A percentile compares a stretch with the other conserved stretches of the same genome.
These are phyloP conservation scores for Lathamus discolor DNA, from an alignment of 2,113 vertebrate species.

Conservation along the genomic window DNA sequence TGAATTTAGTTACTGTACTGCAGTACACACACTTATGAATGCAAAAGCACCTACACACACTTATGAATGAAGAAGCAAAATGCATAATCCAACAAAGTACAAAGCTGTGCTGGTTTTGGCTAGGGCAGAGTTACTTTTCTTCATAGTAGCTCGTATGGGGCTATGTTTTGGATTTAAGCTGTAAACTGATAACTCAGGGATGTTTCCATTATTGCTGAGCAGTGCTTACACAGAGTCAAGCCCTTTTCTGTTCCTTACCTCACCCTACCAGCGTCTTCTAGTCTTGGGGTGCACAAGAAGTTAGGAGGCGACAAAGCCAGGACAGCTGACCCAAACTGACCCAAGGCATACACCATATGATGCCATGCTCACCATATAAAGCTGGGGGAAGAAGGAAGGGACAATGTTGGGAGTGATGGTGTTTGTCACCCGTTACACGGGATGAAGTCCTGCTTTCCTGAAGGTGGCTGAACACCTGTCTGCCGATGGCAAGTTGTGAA, in stretches of 20 bases:
- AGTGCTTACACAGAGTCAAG: not conserved
- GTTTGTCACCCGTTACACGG: not conserved
- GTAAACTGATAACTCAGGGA: not conserved
- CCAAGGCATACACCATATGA: not conserved
- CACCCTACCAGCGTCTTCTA: not conserved
- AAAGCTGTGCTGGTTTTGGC: not conserved
- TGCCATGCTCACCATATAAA: not conserved
- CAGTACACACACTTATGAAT: not conserved
- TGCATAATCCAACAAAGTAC: not conserved
- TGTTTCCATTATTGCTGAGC: not conserved
- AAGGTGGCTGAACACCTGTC: not conserved
- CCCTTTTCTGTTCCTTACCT: not conserved
- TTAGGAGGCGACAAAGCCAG: not conserved
- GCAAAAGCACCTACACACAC: not conserved
- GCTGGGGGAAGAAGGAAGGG: not conserved
- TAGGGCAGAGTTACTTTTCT: not conserved
- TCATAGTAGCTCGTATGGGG: not conserved
- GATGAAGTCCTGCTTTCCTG: not conserved
- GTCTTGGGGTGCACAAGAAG: not conserved
- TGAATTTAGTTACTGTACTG: not conserved
- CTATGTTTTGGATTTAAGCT: not conserved
- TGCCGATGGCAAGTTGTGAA: not conserved
- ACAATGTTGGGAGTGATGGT: not conserved
- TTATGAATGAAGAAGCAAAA: not conserved
- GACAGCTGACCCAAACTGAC: not conserved